Conservation (phyloP, 1,140 invertebrate genomes). For the Drosophila tristis region DNA sequence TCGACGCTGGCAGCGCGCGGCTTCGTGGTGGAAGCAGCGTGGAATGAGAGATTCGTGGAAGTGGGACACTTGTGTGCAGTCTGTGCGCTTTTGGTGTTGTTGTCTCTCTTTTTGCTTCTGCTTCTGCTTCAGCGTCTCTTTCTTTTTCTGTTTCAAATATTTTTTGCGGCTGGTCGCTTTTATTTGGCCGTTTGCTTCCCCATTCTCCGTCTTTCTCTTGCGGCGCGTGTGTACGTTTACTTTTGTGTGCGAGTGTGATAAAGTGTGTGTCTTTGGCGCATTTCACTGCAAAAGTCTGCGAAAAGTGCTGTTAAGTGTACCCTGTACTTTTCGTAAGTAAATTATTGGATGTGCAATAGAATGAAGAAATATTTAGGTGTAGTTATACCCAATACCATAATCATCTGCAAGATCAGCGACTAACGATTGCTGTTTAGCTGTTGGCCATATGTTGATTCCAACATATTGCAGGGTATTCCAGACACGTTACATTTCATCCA, state of each 20-base stretch:
- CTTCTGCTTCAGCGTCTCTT: too few species aligned
- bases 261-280: constrained; percentile 41
- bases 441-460: background rate
- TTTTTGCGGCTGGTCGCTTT: constrained; percentile 28
- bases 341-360: too few species aligned
- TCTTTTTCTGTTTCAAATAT: constrained; percentile 22
- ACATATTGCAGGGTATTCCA: too few species aligned
- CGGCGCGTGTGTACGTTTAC: background rate
- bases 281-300: constrained; percentile 48
- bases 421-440: too few species aligned
- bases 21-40: constrained; percentile 66
- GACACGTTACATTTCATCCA: too few species aligned
- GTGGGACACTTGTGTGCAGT: constrained; percentile 84
- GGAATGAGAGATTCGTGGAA: constrained; percentile 81
- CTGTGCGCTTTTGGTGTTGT: constrained; percentile 52
- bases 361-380: too few species aligned
- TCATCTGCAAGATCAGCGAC: too few species aligned
- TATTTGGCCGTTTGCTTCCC: constrained; percentile 21
- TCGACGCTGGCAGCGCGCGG: background rate
- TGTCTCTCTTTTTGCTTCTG: too few species aligned
- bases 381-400: too few species aligned
- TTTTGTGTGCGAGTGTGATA: constrained; percentile 20
- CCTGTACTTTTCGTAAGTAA: background rate
- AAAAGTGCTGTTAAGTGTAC: constrained; percentile 33
- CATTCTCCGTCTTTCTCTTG: constrained; percentile 35